Evolutionary conservation across 92 coral and sea anemone species (phyloP).

Genomic region (Palythoa caribaeorum): DNA sequence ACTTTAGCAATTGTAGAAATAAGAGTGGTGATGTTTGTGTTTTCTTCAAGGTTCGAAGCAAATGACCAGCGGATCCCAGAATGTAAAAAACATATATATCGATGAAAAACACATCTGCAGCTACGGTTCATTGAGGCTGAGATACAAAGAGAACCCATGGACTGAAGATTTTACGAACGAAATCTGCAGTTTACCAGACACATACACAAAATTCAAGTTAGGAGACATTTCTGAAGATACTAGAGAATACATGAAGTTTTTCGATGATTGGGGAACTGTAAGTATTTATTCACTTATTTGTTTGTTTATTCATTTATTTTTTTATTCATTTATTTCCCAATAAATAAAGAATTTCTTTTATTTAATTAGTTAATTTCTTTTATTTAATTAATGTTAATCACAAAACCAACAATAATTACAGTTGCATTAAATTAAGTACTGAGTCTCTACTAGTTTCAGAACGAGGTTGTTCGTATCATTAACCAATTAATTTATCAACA

Average conservation of each 20-base stretch:
- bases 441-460: no score
- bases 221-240: background rate
- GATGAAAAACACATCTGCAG: background rate
- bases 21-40: no score
- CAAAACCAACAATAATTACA: no score
- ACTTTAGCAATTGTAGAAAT: no score
- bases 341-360: no score
- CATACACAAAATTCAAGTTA: background rate
- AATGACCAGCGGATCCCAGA: background rate
- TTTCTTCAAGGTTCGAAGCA: background rate
- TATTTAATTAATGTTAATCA: no score
- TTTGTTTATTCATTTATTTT: no score
- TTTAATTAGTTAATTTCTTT: no score
- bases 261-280: background rate
- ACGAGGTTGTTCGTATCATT: no score
- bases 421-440: no score
- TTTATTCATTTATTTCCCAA: no score
- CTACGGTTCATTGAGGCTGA: background rate
- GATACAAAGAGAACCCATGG: background rate
- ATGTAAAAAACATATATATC: background rate
- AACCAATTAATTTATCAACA: no score
- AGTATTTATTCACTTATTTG: background rate
- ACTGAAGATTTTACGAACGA: background rate
- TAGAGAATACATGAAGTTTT: background rate
- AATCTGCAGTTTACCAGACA: background rate